Evolutionary conservation across 2,888 invertebrate species (phyloP).

Genomic region (Trichogramma evanescens): DNA sequence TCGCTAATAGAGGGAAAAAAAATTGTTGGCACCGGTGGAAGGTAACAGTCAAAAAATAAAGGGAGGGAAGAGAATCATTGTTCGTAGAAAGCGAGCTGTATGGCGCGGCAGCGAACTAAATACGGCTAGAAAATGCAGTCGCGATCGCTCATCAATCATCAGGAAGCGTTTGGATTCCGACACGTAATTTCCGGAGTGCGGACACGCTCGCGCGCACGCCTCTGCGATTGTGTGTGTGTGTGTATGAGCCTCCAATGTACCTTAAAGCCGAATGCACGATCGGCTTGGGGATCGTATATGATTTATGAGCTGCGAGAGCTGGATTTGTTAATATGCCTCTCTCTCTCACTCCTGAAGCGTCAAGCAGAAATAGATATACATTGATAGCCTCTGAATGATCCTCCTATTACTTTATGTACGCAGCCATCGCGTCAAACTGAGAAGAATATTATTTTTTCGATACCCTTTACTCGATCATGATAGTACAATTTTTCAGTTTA

Average conservation of each 20-base stretch:
- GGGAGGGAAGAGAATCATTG: neutral
- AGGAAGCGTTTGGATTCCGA: slow-evolving; percentile 42
- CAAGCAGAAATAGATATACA: too few relatives aligned
- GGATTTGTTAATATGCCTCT: neutral
- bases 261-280: too few relatives aligned
- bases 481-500: too few relatives aligned
- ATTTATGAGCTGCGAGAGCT: slow-evolving; percentile 33
- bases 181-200: slow-evolving; percentile 47
- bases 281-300: slow-evolving; percentile 20
- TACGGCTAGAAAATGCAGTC: slow-evolving; percentile 22
- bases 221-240: slow-evolving; percentile 28
- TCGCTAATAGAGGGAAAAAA: neutral
- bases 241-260: neutral
- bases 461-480: neutral
- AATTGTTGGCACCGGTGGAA: neutral
- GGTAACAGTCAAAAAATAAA: neutral
- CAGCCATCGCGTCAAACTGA: too few relatives aligned
- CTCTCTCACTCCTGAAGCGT: neutral
- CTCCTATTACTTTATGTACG: too few relatives aligned
- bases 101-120: neutral
- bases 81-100: slow-evolving; percentile 13
- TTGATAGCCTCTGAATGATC: too few relatives aligned
- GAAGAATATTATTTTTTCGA: neutral
- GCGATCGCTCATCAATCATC: slow-evolving; percentile 43
- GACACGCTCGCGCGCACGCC: slow-evolving; percentile 35